Evolutionary conservation across 1,140 invertebrate species (phyloP).

Genomic region (Carposina sasakii): DNA sequence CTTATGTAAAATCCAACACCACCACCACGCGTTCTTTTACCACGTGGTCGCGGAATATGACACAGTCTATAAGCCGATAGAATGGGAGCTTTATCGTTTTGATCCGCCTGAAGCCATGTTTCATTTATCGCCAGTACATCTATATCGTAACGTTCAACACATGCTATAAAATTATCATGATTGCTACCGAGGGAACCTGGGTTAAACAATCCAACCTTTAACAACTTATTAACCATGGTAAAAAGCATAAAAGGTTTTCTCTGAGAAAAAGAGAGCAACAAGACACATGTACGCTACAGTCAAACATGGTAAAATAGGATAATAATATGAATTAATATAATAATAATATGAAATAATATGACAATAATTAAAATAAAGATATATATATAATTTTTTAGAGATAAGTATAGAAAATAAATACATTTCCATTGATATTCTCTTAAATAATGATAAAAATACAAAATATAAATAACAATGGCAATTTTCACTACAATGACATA

Average conservation of each 20-base stretch:
- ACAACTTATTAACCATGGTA: neutral
- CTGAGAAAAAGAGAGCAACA: too few relatives aligned
- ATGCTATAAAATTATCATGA: neutral
- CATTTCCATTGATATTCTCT: too few relatives aligned
- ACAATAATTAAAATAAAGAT: neutral
- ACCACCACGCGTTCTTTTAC: too few relatives aligned
- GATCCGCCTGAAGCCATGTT: neutral
- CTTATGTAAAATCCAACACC: neutral
- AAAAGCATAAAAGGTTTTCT: too few relatives aligned
- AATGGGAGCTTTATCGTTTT: neutral
- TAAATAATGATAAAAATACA: too few relatives aligned
- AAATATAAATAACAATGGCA: too few relatives aligned
- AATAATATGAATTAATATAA: too few relatives aligned
- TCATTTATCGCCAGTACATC: neutral
- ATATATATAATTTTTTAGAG: neutral
- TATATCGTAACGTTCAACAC: neutral
- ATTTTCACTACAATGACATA: too few relatives aligned
- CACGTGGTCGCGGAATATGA: neutral
- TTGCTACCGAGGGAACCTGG: neutral
- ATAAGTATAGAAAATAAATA: neutral
- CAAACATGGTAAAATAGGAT: too few relatives aligned
- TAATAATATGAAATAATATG: neutral
- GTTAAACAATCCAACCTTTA: neutral
- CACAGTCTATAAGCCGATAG: neutral
- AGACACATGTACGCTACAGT: too few relatives aligned